These are phyloP conservation scores for Aspidiotus rigidus DNA, from an alignment of 2,888 invertebrate genomes.

Conservation along the genomic window DNA sequence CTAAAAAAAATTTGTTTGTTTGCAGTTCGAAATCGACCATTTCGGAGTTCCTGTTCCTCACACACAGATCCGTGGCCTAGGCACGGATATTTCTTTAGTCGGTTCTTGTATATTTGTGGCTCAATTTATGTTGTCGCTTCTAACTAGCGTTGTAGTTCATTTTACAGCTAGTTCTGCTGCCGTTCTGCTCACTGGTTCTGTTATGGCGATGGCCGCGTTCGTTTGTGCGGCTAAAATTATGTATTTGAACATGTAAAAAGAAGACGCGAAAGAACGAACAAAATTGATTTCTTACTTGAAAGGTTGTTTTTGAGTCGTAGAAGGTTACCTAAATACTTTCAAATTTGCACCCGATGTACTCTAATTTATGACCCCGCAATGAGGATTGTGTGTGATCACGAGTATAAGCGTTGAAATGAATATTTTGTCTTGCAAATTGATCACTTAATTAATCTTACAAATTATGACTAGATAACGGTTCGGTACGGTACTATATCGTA, in stretches of 20 bases:
- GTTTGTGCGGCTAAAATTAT: slow-evolving; percentile 76
- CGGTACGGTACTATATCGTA: too few relatives aligned
- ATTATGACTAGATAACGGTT: too few relatives aligned
- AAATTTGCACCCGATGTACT: too few relatives aligned
- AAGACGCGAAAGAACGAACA: too few relatives aligned
- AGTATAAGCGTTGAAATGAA: too few relatives aligned
- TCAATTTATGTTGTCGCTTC: slow-evolving; percentile 79
- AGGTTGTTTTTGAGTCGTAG: too few relatives aligned
- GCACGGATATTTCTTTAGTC: slow-evolving; percentile 89
- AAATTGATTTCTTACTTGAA: too few relatives aligned
- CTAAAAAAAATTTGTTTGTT: not conserved
- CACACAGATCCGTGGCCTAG: slow-evolving; percentile 69
- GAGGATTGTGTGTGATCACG: too few relatives aligned
- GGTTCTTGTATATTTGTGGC: slow-evolving; percentile 94
- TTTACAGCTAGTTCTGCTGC: slow-evolving; percentile 75
- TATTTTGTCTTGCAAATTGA: too few relatives aligned
- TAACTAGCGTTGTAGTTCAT: slow-evolving; percentile 75
- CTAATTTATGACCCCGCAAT: too few relatives aligned
- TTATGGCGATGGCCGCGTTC: slow-evolving; percentile 76
- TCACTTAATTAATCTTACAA: too few relatives aligned
- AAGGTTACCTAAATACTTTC: too few relatives aligned
- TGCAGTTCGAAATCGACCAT: slow-evolving; percentile 53
- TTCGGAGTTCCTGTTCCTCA: slow-evolving; percentile 49
- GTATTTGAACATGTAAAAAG: slow-evolving; percentile 67
- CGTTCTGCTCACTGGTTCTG: slow-evolving; percentile 75